phyloP scores from a whole-genome alignment of 2,797 vertebrate genomes.

The Catamblyrhynchus diadema region DNA sequence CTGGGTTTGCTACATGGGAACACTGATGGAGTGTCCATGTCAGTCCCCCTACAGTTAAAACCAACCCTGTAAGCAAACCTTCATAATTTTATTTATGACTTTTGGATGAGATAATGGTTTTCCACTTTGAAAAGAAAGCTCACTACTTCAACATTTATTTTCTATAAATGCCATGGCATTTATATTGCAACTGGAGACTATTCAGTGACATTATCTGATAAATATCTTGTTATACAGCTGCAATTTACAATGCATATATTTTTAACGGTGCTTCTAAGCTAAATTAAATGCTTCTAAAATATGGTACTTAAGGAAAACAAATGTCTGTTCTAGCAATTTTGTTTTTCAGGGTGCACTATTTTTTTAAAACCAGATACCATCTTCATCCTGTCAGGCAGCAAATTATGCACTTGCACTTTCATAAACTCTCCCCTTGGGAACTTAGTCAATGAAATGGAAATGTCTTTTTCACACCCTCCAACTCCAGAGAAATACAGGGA shows the following conservation, averaged over 20 bases:
- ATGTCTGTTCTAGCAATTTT: conserved; percentile 51
- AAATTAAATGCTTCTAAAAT: conserved; percentile 70
- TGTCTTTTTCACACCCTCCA: conserved; percentile 65
- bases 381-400: conserved; percentile 64
- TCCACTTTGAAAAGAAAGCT: conserved; percentile 52
- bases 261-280: conserved; percentile 59
- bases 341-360: conserved; percentile 51
- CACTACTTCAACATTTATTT: conserved; percentile 47
- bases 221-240: conserved; percentile 60
- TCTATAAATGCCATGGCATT: conserved; percentile 46
- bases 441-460: conserved; percentile 62
- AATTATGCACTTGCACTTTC: conserved; percentile 68
- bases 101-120: conserved; percentile 49
- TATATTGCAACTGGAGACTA: conserved; percentile 65
- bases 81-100: conserved; percentile 45
- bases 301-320: conserved; percentile 55
- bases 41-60: neutral
- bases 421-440: conserved; percentile 65
- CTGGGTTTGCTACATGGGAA: neutral
- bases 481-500: conserved; percentile 41
- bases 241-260: conserved; percentile 69
- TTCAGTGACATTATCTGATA: conserved; percentile 67
- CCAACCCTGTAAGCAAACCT: neutral
- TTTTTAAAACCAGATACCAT: conserved; percentile 49
- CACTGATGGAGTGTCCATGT: neutral